Base-by-base conservation (phyloP, 2,888 invertebrate species). In the Geophilus truncorum region DNA sequence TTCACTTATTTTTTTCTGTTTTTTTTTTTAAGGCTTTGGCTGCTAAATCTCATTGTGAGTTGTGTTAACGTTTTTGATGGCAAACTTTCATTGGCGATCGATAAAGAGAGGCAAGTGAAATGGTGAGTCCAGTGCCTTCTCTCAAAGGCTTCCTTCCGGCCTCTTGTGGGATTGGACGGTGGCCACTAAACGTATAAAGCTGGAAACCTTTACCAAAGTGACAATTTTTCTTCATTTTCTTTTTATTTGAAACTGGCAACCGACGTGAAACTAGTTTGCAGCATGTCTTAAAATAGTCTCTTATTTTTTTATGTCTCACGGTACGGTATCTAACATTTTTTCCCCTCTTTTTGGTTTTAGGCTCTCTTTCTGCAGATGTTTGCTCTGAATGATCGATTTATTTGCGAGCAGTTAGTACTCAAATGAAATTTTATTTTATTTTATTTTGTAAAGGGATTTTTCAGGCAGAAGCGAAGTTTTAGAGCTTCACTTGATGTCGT, bases 61-160 rank as follows among this genome's bases (percentile, higher is more conserved):
- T 70, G 70, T 70, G 70, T 70, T 70, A 70, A 70, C 70, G 25
- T 70, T 70, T 70, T 70, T 70, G 70, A 28, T 70, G 12, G 70
- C 70, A 70, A 70, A 70, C 70, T 23, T 70, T 70, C 25, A 70
- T 70, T 70, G 70, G 28, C 70, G 70, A 70, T 70, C 70, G 70
- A 70, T 70, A 70, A 70, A 70, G 70, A 70, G 70, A 70, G 25
- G 70, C 70, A 70, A 70, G 70, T 70, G 70, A 70, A 70, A 70
- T 70, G 70, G 70, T 70, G 70, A 70, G 70, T 70, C 70, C 70
- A 70, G 70, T 70, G 70, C 70, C 70, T 70, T 70, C 70, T 70
- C 70, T 70, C 70, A 28, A 70, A 70, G 70, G 70, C 70, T 70
- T 70, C 70, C 70, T 70, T 70, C 70, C 70, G 70, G 70, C 70